Evolutionary conservation across 2,797 vertebrate genomes (phyloP).

Genomic region (Chaenodraco wilsoni): DNA sequence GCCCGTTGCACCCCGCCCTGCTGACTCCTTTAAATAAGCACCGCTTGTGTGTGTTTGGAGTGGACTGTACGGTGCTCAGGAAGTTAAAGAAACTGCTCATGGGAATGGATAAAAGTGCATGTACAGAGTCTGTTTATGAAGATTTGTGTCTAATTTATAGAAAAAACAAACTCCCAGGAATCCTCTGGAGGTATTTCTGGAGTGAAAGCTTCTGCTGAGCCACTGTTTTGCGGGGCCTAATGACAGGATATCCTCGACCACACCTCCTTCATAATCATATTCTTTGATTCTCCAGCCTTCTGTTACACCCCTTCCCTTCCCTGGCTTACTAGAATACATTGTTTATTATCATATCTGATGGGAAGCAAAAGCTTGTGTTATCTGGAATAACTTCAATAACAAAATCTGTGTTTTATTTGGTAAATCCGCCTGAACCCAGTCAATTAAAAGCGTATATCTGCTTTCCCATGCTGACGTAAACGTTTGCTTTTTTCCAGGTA

Average conservation of each 20-base stretch:
- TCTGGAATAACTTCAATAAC: neutral
- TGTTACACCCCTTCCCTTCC: constrained; percentile 31
- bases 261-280: constrained; percentile 46
- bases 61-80: constrained; percentile 29
- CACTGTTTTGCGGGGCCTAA: constrained; percentile 31
- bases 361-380: constrained; percentile 2
- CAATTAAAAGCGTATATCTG: neutral
- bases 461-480: neutral
- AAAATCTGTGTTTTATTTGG: neutral
- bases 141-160: too few species aligned
- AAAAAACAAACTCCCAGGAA: neutral
- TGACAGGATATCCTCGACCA: constrained; percentile 66
- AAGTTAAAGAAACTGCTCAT: constrained; percentile 3
- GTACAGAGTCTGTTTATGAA: neutral
- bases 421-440: neutral
- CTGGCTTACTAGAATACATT: constrained; percentile 19
- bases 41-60: constrained; percentile 36
- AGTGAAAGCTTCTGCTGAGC: constrained; percentile 17
- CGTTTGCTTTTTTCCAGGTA: too few species aligned
- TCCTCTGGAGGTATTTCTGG: constrained; percentile 12
- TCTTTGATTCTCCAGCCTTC: constrained; percentile 14
- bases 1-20: constrained; percentile 61
- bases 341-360: constrained; percentile 1
- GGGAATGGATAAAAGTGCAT: neutral
- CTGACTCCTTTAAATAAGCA: constrained; percentile 69